A percentile compares a stretch with the other conserved stretches of the same genome.
phyloP scores from a whole-genome alignment of 2,888 invertebrate species.

The Acanthococcus lagerstroemiae region DNA sequence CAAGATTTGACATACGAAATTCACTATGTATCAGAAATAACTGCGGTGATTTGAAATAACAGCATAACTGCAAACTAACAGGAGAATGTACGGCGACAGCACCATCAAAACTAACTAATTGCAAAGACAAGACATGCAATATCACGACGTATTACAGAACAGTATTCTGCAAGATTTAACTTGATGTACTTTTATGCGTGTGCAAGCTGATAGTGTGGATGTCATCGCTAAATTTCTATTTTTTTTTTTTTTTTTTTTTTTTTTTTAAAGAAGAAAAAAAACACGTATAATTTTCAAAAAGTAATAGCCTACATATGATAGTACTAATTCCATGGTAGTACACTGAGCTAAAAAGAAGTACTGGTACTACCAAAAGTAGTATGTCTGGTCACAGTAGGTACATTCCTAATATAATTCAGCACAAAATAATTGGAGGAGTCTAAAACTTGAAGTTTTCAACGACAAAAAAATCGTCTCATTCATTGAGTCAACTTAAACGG shows the following conservation, averaged over 20 bases:
- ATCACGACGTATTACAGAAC: neutral
- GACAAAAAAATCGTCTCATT: too few species aligned
- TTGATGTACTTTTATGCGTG: neutral
- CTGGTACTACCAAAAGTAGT: too few species aligned
- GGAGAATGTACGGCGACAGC: neutral
- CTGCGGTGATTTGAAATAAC: neutral
- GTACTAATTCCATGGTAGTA: neutral
- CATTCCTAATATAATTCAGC: too few species aligned
- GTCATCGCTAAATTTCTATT: neutral
- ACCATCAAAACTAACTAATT: neutral
- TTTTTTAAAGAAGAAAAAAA: too few species aligned
- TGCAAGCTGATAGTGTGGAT: neutral
- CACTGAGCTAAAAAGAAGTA: neutral
- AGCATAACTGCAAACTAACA: neutral
- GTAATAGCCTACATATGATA: neutral
- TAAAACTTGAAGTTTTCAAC: too few species aligned
- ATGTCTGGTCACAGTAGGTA: neutral
- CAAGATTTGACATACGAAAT: too few species aligned
- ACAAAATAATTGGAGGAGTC: too few species aligned
- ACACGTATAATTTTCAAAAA: too few species aligned
- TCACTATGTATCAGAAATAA: neutral
- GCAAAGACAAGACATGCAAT: neutral
- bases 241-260: too few species aligned
- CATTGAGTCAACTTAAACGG: too few species aligned
- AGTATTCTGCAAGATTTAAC: neutral